Base-by-base conservation (phyloP, 2,888 invertebrate species). In the Ochropleura leucogaster region DNA sequence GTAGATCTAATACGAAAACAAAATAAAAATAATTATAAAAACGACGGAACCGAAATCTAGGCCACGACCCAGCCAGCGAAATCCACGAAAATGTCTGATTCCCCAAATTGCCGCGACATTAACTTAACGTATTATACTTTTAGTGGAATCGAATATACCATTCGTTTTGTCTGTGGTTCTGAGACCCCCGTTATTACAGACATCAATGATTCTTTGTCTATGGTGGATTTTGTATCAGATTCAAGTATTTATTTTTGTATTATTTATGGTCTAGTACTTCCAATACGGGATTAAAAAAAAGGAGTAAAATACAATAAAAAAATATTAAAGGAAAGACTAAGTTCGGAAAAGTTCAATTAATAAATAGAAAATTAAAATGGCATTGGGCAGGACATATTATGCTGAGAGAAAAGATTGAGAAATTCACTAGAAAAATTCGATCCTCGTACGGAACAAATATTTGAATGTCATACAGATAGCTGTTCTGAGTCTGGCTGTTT, bases 161-260 rank as follows among this genome's bases (percentile, higher is more conserved):
- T 85, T 83, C 77, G 79, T 84, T 86, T 82, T 77, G 69, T 82
- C 77, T 71, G 74, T 79, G 69, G 77, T 46, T 68, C 46, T 12
- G 51, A 68, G 85, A 86, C 87, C 80, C 78, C 74, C 46, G 78
- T 76, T 83, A 89, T 91, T 86, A 85, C 65, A 44, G 71, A 51
- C 70, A 77, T 86, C 81, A 82, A 88, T 83, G 69, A 68, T 70
- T 74, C 53, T 67, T 68, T 67, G 67, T 78, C 49, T 86, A 74
- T 63, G 67, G 69, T 76, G 46, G 68, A 57, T 44, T 49, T 68
- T n/a, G 20, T 74, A 59, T 49, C 40, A 20, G 49, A 46, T 65
- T 42, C 44, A 40, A 46, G 40, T 10, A 7, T 53, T 75, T 75
- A 18, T 16, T 4, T 42, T 46, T 14, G 44, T 60, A 57, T 66